Evolutionary conservation across 1,140 invertebrate species (phyloP), one percentile per base, ranked within the genome.

Genomic region (Meloidogyne hapla): DNA sequence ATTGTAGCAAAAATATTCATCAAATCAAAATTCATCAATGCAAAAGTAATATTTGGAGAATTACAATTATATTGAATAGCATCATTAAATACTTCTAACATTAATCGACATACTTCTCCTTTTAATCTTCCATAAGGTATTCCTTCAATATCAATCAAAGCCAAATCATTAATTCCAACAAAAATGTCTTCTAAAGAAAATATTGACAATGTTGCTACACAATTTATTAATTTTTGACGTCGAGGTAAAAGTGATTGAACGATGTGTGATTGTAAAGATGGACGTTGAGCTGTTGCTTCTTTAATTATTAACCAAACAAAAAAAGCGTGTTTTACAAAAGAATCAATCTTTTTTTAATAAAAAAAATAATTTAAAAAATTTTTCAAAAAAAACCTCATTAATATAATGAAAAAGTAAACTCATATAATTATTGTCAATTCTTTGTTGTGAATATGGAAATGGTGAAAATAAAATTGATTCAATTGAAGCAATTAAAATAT

Each of bases 71-170:
- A 64, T 66, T 81, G 67, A 12, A 80, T 33, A 2, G 79, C 61
- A 56, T 81, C 79, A 64, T 74, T 81, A 48, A 76, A 73, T 12
- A 70, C 63, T 69, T 80, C 79, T 40, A 81, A 26, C 42, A 80
- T 66, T n/a, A 68, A 42, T 21, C 79, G 75, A 73, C 42, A 78
- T 15, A 81, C 68, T 69, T 80, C 80, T 4, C 79, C 79, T 25
- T 73, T 42, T n/a, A 81, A 33, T 69, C 79, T 63, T 21, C 56
- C 56, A 62, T 28, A 15, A 1, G 65, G 26, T 13, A 40, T 15
- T 8, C 9, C 21, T 5, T 80, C 78, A 10, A 79, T 18, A 21
- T 72, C 23, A n/a, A 25, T n/a, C 38, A 68, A 56, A 65, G 61
- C 26, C 15, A 80, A 25, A 42, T 79, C 78, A 13, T n/a, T 73